Conservation (phyloP, 2,888 invertebrate species). For the Autographa gamma region DNA sequence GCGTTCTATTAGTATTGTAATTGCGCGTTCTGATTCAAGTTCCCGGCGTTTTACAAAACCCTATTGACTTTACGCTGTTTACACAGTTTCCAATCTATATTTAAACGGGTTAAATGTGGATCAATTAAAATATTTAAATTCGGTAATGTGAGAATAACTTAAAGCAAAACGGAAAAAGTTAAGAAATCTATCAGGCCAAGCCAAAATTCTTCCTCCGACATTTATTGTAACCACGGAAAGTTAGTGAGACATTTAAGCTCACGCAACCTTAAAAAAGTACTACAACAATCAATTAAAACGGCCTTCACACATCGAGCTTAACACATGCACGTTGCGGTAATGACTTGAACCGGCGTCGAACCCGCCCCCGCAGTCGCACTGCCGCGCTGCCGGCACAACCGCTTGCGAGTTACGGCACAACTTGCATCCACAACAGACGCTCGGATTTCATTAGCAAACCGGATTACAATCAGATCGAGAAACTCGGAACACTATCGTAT, state of each 20-base stretch:
- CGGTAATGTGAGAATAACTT: too few species aligned
- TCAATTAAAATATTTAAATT: too few species aligned
- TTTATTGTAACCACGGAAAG: too few species aligned
- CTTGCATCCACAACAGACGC: slow-evolving; percentile 21
- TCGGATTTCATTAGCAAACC: background rate
- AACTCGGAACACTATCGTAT: background rate
- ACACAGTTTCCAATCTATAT: background rate
- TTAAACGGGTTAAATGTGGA: background rate
- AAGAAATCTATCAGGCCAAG: too few species aligned
- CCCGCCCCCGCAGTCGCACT: slow-evolving; percentile 15
- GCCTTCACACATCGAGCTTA: too few species aligned
- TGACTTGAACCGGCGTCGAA: slow-evolving; percentile 30
- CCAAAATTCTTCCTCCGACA: too few species aligned
- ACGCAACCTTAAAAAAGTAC: too few species aligned
- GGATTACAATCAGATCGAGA: background rate
- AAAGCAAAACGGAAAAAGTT: too few species aligned
- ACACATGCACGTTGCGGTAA: background rate
- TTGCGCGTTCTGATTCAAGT: slow-evolving; percentile 26
- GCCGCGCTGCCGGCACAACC: slow-evolving; percentile 10
- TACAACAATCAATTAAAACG: too few species aligned
- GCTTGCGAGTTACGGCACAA: slow-evolving; percentile 33
- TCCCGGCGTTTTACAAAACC: slow-evolving; percentile 5
- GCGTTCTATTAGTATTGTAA: slow-evolving; percentile 31
- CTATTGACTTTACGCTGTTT: background rate
- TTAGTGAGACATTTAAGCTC: too few species aligned